Base-by-base conservation (phyloP, 2,113 vertebrate species). In the Amblyopsis rosae region DNA sequence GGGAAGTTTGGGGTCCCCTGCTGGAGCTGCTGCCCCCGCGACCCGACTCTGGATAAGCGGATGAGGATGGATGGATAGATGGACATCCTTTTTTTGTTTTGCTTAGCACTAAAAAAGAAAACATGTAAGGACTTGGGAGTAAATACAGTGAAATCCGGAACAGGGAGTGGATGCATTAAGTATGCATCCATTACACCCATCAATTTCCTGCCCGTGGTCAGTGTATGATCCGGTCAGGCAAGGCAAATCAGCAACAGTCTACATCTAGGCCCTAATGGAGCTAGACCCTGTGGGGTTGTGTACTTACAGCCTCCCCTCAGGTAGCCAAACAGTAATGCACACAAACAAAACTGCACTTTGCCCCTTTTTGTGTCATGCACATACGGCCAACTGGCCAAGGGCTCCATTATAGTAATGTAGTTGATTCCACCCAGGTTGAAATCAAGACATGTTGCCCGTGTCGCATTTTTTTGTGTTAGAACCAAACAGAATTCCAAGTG, bases 201-300 rank as follows among this genome's bases (percentile, higher is more conserved):
- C 86, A 86, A 90, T 90, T 91, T 91, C 90, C 90, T 88, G 82
- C 79, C 69, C 79, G 76, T 77, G 79, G 73, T 73, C 65, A 10
- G 65, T 59, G 74, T 63, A 73, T 70, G 77, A 74, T 84, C 73
- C 51, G 64, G 73, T 65, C 84, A 81, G 78, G 88, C 70, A 75
- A 81, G 73, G 59, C 78, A 83, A 84, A 86, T 75, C 72, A 76
- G 72, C 76, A 79, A 82, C 69, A 3, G 75, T 79, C 65, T 85
- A 74, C 53, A 62, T 76, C 57, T 75, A 67, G 67, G 74, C 77
- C 62, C 69, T 90, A 90, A 90, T 91, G 90, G 84, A 86, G 69
- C 59, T 53, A 66, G 49, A 26, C 80, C 84, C 84, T 35, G 54
- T 83, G 89, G 88, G 65, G 70, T 62, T 76, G 59, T 47, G 74